A percentile compares a stretch with the other conserved stretches of the same genome.
Conservation (phyloP, 2,888 invertebrate genomes). For the Eristalis tenax region DNA sequence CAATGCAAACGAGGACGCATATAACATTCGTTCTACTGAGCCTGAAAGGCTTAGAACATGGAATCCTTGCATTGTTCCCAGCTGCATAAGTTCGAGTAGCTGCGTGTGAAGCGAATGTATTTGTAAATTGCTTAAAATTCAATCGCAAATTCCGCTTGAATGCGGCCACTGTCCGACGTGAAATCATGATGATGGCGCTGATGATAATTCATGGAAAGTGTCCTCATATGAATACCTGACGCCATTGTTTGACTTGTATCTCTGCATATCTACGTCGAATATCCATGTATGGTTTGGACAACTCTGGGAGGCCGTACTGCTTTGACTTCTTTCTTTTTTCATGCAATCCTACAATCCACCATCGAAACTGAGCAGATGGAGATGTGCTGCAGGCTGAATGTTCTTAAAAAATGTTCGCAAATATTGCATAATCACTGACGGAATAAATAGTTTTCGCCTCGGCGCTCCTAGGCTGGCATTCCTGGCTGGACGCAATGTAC, state of each 20-base stretch:
- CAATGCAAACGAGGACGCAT: constrained; percentile 1
- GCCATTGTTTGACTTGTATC: constrained; percentile 3
- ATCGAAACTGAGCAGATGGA: too few species aligned
- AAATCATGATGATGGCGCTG: constrained; percentile 45
- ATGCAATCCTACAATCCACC: not conserved
- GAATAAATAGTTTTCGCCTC: not conserved
- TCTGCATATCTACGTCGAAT: not conserved
- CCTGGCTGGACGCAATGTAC: not conserved
- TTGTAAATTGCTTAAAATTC: constrained; percentile 59
- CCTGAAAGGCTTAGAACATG: constrained; percentile 34
- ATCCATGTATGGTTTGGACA: not conserved
- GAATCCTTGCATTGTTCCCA: not conserved
- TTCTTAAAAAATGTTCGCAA: not conserved
- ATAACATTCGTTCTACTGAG: not conserved
- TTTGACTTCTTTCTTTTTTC: not conserved
- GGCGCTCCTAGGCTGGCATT: too few species aligned
- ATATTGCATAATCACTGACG: not conserved
- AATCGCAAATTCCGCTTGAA: constrained; percentile 60
- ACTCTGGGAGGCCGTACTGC: not conserved
- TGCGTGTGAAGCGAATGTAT: constrained; percentile 29
- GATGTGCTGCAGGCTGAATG: too few species aligned
- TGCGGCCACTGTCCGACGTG: constrained; percentile 43
- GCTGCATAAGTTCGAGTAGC: not conserved
- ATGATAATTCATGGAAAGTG: constrained; percentile 59
- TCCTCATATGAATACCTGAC: constrained; percentile 27